Evolutionary conservation across 2,888 invertebrate species (phyloP).

Genomic region (Auanema freiburgensis): DNA sequence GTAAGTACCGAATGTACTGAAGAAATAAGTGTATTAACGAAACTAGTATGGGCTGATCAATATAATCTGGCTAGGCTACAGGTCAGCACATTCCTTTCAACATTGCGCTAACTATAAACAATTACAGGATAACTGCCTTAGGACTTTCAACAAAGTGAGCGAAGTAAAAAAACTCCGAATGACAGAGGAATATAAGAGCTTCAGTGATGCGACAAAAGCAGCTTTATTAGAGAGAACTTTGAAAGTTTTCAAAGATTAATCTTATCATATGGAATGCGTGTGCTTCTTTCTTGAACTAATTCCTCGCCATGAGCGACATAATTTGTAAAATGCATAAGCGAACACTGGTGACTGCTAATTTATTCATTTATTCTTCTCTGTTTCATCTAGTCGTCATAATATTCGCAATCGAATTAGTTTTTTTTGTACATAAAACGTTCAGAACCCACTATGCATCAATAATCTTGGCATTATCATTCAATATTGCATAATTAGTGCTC

Average conservation of each 20-base stretch:
- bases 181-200: conserved; percentile 58
- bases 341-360: too few relatives aligned
- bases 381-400: too few relatives aligned
- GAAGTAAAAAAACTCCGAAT: conserved; percentile 49
- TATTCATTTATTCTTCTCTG: too few relatives aligned
- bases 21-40: conserved; percentile 60
- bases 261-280: conserved; percentile 1
- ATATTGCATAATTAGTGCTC: too few relatives aligned
- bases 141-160: conserved; percentile 45
- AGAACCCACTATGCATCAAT: too few relatives aligned
- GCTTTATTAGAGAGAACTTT: conserved; percentile 58
- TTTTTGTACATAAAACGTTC: too few relatives aligned
- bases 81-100: conserved; percentile 21
- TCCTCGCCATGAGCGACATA: too few relatives aligned
- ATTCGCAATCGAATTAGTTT: too few relatives aligned
- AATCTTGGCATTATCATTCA: too few relatives aligned
- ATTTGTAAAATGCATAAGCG: too few relatives aligned
- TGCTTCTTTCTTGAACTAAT: neutral
- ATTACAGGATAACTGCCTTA: conserved; percentile 54
- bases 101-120: neutral
- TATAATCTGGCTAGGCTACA: conserved; percentile 57
- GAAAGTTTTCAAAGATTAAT: conserved; percentile 36
- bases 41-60: conserved; percentile 61
- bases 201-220: conserved; percentile 57
- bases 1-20: conserved; percentile 56